Conservation (phyloP, 2,888 invertebrate species). For the Idaea dimidiata region DNA sequence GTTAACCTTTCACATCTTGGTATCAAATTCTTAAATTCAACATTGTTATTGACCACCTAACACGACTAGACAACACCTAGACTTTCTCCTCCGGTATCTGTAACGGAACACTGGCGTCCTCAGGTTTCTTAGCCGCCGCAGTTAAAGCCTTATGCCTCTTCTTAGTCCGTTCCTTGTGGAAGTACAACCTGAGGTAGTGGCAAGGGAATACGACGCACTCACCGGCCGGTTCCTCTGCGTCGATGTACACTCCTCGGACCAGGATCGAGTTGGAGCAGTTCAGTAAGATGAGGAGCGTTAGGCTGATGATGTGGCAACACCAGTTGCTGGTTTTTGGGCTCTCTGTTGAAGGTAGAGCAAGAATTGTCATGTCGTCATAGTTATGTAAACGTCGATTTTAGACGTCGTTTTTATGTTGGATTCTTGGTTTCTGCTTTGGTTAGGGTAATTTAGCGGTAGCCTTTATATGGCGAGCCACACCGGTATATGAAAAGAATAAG, state of each 20-base stretch:
- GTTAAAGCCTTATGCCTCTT: constrained; percentile 73
- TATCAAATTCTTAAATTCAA: constrained; percentile 8
- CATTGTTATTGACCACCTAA: not conserved
- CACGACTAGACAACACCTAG: constrained; percentile 53
- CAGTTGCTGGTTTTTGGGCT: constrained; percentile 88
- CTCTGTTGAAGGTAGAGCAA: constrained; percentile 69
- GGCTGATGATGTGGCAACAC: constrained; percentile 88
- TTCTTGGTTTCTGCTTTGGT: too few relatives aligned
- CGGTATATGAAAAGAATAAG: too few relatives aligned
- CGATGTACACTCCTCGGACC: constrained; percentile 93
- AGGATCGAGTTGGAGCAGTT: constrained; percentile 93
- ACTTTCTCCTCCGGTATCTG: constrained; percentile 70
- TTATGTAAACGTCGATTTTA: not conserved
- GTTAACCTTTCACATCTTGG: too few relatives aligned
- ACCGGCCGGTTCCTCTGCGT: constrained; percentile 91
- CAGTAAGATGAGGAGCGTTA: constrained; percentile 87
- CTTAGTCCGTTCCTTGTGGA: constrained; percentile 84
- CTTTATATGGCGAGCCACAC: too few relatives aligned
- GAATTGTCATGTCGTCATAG: not conserved
- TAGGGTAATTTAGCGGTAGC: too few relatives aligned
- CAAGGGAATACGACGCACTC: constrained; percentile 92
- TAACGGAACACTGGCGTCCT: constrained; percentile 63
- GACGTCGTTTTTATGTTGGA: too few relatives aligned
- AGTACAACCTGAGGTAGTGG: constrained; percentile 89
- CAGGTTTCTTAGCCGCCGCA: constrained; percentile 51